These are phyloP conservation scores for Ectemnius cavifrons DNA, from an alignment of 2,888 invertebrate genomes.

Conservation along the genomic window DNA sequence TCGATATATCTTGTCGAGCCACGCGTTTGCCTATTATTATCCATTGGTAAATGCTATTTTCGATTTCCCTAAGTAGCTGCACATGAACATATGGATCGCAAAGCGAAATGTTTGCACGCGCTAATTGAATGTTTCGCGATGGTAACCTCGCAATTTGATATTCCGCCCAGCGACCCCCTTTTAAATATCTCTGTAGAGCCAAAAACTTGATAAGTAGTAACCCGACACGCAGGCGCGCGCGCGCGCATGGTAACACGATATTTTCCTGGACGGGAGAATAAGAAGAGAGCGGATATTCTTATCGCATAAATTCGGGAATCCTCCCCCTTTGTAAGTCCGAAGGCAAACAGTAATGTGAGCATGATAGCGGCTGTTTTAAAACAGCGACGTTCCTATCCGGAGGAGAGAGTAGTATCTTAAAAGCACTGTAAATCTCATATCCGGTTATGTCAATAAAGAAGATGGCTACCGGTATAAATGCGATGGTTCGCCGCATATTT, in stretches of 20 bases:
- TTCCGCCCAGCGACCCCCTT: conserved; percentile 23
- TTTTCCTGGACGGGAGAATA: conserved; percentile 55
- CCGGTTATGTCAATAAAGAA: not conserved
- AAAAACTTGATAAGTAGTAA: conserved; percentile 64
- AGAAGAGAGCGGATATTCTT: conserved; percentile 55
- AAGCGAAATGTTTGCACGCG: conserved; percentile 2
- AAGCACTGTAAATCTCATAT: conserved; percentile 28
- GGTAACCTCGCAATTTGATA: conserved; percentile 54
- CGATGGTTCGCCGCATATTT: not conserved
- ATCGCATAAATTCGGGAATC: conserved; percentile 60
- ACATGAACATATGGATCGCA: not conserved
- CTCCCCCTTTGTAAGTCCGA: conserved; percentile 46
- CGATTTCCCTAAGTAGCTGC: not conserved
- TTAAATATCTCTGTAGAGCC: conserved; percentile 56
- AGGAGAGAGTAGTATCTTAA: conserved; percentile 30
- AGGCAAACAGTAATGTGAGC: conserved; percentile 62
- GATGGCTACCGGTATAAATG: no score
- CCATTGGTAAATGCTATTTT: conserved; percentile 25
- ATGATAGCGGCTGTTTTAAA: conserved; percentile 59
- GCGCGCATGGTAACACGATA: conserved; percentile 46
- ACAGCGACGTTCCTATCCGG: conserved; percentile 39
- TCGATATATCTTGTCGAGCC: not conserved
- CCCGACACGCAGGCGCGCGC: conserved; percentile 37
- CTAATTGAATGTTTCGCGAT: conserved; percentile 51
- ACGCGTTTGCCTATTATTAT: conserved; percentile 19